phyloP scores from a whole-genome alignment of 2,113 vertebrate species.

The Sclerurus mexicanus region DNA sequence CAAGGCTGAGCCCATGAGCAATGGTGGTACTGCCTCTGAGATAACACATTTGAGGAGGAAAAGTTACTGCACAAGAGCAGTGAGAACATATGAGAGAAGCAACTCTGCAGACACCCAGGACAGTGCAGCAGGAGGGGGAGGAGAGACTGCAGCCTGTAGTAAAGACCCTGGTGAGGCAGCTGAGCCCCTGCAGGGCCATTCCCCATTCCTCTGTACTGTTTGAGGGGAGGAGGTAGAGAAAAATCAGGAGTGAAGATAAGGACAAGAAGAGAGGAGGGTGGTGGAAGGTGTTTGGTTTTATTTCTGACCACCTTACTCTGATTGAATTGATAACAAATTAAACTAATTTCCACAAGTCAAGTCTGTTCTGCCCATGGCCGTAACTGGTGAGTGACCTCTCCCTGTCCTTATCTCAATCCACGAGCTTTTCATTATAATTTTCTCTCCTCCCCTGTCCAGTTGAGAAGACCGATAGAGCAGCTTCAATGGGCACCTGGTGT shows the following conservation, averaged over 20 bases:
- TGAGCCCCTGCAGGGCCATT: not conserved
- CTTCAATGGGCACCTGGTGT: not conserved
- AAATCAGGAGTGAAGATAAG: not conserved
- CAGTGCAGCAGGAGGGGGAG: not conserved
- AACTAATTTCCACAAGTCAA: not conserved
- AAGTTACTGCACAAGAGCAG: not conserved
- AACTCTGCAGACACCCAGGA: not conserved
- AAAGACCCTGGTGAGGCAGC: not conserved
- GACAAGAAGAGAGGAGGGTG: not conserved
- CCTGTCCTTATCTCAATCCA: not conserved
- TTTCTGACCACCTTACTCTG: not conserved
- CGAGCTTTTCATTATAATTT: rapidly evolving
- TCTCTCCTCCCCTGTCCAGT: not conserved
- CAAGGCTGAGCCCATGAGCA: not conserved
- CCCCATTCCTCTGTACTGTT: not conserved
- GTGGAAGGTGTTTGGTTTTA: not conserved
- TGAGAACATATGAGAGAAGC: not conserved
- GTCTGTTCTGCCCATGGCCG: not conserved
- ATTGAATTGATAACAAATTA: not conserved
- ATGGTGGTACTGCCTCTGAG: not conserved
- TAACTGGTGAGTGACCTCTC: not conserved
- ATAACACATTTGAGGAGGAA: not conserved
- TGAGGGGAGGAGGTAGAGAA: rapidly evolving
- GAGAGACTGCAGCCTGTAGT: not conserved
- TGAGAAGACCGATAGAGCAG: not conserved